These are phyloP conservation scores for Seriola aureovittata DNA, from an alignment of 2,113 vertebrate genomes.

Conservation along the genomic window DNA sequence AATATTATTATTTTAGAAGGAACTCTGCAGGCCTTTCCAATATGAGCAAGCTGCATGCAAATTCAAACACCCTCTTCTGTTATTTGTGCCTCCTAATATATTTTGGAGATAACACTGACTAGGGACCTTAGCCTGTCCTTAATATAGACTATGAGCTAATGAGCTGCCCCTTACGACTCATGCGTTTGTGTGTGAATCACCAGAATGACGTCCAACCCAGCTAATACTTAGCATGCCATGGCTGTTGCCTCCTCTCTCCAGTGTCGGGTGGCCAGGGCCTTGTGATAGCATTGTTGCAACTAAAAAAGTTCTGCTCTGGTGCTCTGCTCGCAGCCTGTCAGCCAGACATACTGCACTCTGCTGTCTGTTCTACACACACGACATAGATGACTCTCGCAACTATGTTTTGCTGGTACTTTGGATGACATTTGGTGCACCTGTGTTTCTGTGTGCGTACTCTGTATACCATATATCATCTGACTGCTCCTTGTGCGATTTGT, in stretches of 20 bases:
- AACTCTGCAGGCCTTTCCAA: constrained; percentile 10
- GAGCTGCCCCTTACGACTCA: constrained; percentile 43
- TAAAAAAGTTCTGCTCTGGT: constrained; percentile 69
- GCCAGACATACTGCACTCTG: constrained; percentile 45
- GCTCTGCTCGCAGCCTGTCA: constrained; percentile 45
- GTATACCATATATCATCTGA: constrained; percentile 42
- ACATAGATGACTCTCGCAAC: constrained; percentile 2
- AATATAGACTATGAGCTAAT: constrained; percentile 73
- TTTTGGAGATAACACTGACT: constrained; percentile 53
- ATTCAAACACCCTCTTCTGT: neutral
- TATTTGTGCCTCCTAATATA: constrained; percentile 23
- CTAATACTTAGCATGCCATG: constrained; percentile 77
- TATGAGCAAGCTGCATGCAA: neutral
- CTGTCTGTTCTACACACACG: constrained; percentile 29
- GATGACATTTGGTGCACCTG: constrained; percentile 48
- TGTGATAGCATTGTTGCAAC: constrained; percentile 73
- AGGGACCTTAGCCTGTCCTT: constrained; percentile 45
- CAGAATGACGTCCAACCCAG: constrained; percentile 68
- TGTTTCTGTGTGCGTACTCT: neutral
- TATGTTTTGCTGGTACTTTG: constrained; percentile 48
- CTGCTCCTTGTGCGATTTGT: constrained; percentile 27
- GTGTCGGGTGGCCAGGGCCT: constrained; percentile 57
- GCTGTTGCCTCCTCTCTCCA: constrained; percentile 56
- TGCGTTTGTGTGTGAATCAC: constrained; percentile 63
- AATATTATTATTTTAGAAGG: neutral